Percentiles rank a stretch among this genome's conserved stretches.
phyloP scores from a whole-genome alignment of 1,140 invertebrate genomes.

The Drosophila ambigua region DNA sequence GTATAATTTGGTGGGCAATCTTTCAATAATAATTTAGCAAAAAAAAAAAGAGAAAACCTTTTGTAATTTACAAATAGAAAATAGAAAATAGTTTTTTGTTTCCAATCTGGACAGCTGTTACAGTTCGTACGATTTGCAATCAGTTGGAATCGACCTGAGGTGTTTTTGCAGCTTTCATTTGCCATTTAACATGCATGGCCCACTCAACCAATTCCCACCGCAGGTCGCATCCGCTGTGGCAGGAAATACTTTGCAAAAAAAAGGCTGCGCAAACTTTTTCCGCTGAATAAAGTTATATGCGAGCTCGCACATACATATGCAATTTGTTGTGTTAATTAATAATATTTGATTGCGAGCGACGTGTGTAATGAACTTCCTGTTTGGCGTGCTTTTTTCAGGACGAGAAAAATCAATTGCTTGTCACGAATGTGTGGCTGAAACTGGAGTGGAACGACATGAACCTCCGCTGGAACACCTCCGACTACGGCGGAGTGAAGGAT shows the following conservation, averaged over 20 bases:
- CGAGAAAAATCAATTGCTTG: slow-evolving; percentile 96
- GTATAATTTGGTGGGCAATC: too few relatives aligned
- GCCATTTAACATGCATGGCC: neutral
- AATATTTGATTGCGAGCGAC: slow-evolving; percentile 34
- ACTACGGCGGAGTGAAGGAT: slow-evolving; percentile 98
- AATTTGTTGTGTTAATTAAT: slow-evolving; percentile 49
- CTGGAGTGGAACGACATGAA: slow-evolving; percentile 99
- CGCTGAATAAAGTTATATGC: slow-evolving; percentile 25
- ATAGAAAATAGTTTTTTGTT: too few relatives aligned
- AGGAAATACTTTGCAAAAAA: slow-evolving; percentile 27
- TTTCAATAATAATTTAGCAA: too few relatives aligned
- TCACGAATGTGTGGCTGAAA: slow-evolving; percentile 96
- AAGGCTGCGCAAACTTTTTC: slow-evolving; percentile 8
- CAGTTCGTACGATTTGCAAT: neutral
- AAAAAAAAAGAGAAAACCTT: too few relatives aligned
- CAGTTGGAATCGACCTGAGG: neutral
- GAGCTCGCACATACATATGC: slow-evolving; percentile 34
- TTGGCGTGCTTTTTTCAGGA: slow-evolving; percentile 85
- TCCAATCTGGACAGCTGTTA: too few relatives aligned
- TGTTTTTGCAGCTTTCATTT: neutral
- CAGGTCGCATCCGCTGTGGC: slow-evolving; percentile 34
- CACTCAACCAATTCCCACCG: slow-evolving; percentile 22
- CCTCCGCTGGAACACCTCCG: slow-evolving; percentile 97
- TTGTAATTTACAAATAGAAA: too few relatives aligned
- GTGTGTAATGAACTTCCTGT: slow-evolving; percentile 44